phyloP scores from a whole-genome alignment of 2,113 vertebrate species.

The Sminthopsis crassicaudata region DNA sequence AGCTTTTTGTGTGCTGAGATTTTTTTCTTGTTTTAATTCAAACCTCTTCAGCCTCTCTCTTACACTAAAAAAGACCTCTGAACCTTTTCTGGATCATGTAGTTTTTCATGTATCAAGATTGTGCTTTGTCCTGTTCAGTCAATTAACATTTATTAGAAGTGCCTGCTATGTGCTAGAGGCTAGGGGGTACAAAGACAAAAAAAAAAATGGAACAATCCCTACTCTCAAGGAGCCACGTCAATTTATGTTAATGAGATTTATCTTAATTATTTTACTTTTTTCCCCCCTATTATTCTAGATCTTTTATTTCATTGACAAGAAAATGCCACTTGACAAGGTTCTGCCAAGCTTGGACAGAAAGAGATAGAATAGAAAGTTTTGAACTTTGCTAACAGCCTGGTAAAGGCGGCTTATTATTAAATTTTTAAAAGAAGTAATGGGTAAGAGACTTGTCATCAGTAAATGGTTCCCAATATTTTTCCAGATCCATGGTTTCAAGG shows the following conservation, averaged over 20 bases:
- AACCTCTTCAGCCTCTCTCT: not conserved
- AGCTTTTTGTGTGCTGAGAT: not conserved
- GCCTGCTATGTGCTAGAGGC: not conserved
- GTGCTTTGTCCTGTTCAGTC: not conserved
- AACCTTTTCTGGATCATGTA: not conserved
- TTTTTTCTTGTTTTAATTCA: not conserved
- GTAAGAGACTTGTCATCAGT: not conserved
- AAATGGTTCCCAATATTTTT: not conserved
- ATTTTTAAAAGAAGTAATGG: too few species aligned
- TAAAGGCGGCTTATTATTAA: not conserved
- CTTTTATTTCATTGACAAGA: not conserved
- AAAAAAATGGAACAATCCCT: not conserved
- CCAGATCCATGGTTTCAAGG: not conserved
- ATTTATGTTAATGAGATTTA: not conserved
- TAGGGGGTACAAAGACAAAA: not conserved
- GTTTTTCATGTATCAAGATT: not conserved
- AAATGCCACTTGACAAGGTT: not conserved
- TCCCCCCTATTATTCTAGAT: not conserved
- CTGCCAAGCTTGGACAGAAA: not conserved
- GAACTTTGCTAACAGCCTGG: not conserved
- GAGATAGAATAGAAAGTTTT: not conserved
- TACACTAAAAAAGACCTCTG: not conserved
- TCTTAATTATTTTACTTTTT: not conserved
- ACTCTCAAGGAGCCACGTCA: not conserved
- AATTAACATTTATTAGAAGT: not conserved